Evolutionary conservation across 2,888 invertebrate species (phyloP), one percentile per base, ranked within the genome.

Genomic region (Gerris lacustris): DNA sequence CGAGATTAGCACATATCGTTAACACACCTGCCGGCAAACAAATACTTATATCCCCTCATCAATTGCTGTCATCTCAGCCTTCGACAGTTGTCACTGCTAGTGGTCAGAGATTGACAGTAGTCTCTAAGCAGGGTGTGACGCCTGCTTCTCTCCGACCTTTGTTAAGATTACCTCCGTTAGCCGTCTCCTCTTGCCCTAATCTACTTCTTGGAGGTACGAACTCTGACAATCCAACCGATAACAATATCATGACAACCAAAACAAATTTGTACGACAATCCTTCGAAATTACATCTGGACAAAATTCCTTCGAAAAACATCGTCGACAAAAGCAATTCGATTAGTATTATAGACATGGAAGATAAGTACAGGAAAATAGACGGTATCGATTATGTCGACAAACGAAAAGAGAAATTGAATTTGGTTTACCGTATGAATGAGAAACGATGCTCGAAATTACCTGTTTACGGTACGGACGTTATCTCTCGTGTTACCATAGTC

Each of bases 401-500:
- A 73, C 82, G 87, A 64, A 83, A 83, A 76, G 84, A 84, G 6
- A 84, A 86, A 75, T 81, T 90, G 72, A 83, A 85, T 67, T 82
- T 87, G 67, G 83, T 92, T 79, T 86, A 87, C 18, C 80, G 81
- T 70, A 80, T 85, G 43, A 94, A 94, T 82, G 86, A 87, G 77
- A 84, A 86, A 66, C 86, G 91, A 77, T 92, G 92, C 81, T 87
- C 88, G 77, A 88, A 89, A 0, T 87, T 88, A 79, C 94, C 94
- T 71, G 86, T 95, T 72, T 94, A 90, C 80, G 95, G 95, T 47
- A 85, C 86, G 71, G 95, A 95, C 83, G 85, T 94, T 77, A 87
- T 91, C 73, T 18, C 18, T 17, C 9, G 18, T n/a, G 9, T n/a
- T 9, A 64, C 17, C 7, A 18, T 64, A 7, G 18, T n/a, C 9